Base-by-base conservation (phyloP, 2,888 invertebrate genomes). In the Elegia similella region DNA sequence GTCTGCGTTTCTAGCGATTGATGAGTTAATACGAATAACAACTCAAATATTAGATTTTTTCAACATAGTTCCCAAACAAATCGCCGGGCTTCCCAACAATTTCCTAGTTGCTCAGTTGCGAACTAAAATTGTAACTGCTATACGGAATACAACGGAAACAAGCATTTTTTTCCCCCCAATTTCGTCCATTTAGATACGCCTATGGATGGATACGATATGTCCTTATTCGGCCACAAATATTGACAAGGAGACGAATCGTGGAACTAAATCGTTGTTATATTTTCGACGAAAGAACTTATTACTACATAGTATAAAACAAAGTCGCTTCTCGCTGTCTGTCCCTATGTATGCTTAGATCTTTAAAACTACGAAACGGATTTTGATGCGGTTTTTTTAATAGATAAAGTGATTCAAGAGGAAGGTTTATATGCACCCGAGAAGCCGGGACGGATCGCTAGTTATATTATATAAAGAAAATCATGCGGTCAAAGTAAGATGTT, bases 131-230 rank as follows among this genome's bases (percentile, higher is more conserved):
- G 2, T 44, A 32, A 52, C 50, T 52, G 17, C 38, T 12, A 29
- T 52, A 17, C 42, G 38, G 23, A n/a, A 23, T n/a, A n/a, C n/a
- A n/a, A n/a, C n/a, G n/a, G 5, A 23, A 23, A 52, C 52, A 42
- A 16, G 16, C 42, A n/a, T 52, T 52, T n/a, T n/a, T 23, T 52
- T 52, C 12, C 42, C 23, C 7, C 12, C 52, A 52, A 42, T 52
- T 52, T 42, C 29, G 42, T 42, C 52, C 52, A 52, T 52, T 52
- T 52, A 52, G 52, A 42, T 52, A 42, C 52, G 17, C 12, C 10
- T 38, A 23, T 52, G 16, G 42, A 52, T 52, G 38, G 42, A 17
- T 42, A 42, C 42, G 42, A 23, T 52, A 42, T 42, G 23, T 23
- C 42, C 23, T 42, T 52, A 42, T 38, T 34, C 52, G 23, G 42